Evolutionary conservation across 2,113 vertebrate species (phyloP).

Genomic region (Atlantisia rogersi): DNA sequence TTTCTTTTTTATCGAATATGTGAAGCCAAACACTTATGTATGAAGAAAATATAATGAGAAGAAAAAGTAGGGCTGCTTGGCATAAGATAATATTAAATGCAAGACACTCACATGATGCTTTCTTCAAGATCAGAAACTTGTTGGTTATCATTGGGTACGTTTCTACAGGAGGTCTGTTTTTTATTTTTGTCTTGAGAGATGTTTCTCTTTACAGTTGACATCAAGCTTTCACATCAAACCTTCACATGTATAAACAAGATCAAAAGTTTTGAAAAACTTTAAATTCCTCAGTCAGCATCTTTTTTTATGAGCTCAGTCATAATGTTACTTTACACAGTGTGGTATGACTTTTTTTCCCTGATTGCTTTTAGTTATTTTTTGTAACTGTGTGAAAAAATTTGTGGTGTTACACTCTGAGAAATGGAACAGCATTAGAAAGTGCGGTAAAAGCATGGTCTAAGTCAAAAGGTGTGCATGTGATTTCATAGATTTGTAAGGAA

Average conservation of each 20-base stretch:
- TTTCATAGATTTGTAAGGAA: not conserved
- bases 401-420: not conserved
- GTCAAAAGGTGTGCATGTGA: not conserved
- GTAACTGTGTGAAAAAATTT: not conserved
- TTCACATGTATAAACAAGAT: conserved; percentile 53
- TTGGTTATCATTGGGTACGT: not conserved
- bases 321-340: not conserved
- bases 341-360: not conserved
- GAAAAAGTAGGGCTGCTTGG: conserved; percentile 27
- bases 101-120: not conserved
- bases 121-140: conserved; percentile 52
- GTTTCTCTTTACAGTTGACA: conserved; percentile 38
- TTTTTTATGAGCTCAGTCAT: conserved; percentile 42
- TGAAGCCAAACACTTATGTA: not conserved
- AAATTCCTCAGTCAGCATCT: conserved; percentile 53
- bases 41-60: conserved; percentile 22
- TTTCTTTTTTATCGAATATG: not conserved
- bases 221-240: conserved; percentile 38
- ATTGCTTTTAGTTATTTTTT: not conserved
- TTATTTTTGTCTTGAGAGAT: not conserved
- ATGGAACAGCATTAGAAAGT: not conserved
- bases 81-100: conserved; percentile 33
- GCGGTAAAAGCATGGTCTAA: not conserved
- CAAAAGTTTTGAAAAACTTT: conserved; percentile 63
- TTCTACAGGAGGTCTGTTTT: conserved; percentile 39